Base-by-base conservation (phyloP, 2,888 invertebrate species). In the Scaptomyza cyrtandrae region DNA sequence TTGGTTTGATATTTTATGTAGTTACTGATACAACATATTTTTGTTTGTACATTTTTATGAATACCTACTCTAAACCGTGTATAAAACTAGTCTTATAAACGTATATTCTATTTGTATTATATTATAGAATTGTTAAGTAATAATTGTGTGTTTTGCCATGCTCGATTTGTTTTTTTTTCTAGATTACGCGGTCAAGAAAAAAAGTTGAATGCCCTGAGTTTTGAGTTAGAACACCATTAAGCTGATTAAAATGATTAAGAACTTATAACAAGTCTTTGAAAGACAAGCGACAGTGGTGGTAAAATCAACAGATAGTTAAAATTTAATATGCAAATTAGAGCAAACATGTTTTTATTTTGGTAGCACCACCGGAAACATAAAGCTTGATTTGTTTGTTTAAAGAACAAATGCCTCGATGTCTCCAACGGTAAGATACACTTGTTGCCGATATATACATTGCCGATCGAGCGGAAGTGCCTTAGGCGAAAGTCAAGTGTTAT, bases 161-260 rank as follows among this genome's bases (percentile, higher is more conserved):
- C 16, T 41, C 16, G 49, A 19, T 13, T 31, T n/a, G 50, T 10
- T 31, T 24, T 31, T n/a, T 55, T 10, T 31, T 24, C 9, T 58
- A 13, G 58, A 53, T 19, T 43, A 35, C 6, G 60, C 52, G 71
- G 48, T 61, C 55, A 66, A 60, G 72, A 56, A 13, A 48, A 43
- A 57, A 85, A 81, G 87, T 87, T 87, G 86, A 83, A 87, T 81
- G 83, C 77, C 88, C 83, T 63, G 64, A 65, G 63, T 7, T 29
- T 48, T 31, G 13, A 48, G 41, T 52, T 60, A 69, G 80, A 70
- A 37, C 13, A 24, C 33, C 64, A 70, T 76, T 70, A 71, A 56
- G 60, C 72, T 68, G 46, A 43, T 63, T 57, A 45, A 69, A 65
- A 58, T 73, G 87, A 85, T 67, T 85, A 76, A 83, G 87, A 84